These are phyloP conservation scores for Oryzias sinensis DNA, from an alignment of 2,797 vertebrate species.

Conservation along the genomic window DNA sequence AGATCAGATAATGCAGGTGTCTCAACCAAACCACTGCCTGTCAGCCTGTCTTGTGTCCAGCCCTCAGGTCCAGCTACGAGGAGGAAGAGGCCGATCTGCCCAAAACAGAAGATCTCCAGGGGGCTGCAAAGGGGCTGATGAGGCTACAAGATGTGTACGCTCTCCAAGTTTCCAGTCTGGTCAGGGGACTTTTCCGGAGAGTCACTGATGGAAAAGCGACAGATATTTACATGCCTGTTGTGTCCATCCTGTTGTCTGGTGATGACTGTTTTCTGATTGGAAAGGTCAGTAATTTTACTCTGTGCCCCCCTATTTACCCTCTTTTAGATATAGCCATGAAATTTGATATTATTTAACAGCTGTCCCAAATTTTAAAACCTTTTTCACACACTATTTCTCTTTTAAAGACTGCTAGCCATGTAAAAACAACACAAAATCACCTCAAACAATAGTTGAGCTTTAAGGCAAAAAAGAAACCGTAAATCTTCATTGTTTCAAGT, in stretches of 20 bases:
- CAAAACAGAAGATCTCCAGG: conserved; percentile 84
- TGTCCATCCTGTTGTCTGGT: conserved; percentile 78
- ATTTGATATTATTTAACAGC: no score
- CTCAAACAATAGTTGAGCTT: no score
- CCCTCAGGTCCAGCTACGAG: conserved; percentile 80
- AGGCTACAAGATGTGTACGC: conserved; percentile 91
- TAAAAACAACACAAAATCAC: no score
- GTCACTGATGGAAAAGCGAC: conserved; percentile 39
- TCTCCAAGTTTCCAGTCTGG: conserved; percentile 82
- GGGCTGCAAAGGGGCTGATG: conserved; percentile 88
- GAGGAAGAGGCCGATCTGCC: conserved; percentile 81
- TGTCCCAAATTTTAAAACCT: no score
- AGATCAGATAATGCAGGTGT: conserved; percentile 30
- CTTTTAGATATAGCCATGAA: no score
- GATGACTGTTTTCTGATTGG: conserved; percentile 94
- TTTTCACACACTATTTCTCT: no score
- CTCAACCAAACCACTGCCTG: conserved; percentile 36
- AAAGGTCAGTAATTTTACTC: conserved; percentile 76
- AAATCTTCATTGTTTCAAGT: no score
- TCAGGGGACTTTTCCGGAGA: conserved; percentile 82
- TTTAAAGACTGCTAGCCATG: no score
- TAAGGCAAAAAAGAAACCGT: no score
- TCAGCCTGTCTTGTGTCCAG: conserved; percentile 65
- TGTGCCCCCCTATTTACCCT: no score
- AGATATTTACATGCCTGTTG: conserved; percentile 78